phyloP scores from a whole-genome alignment of 1,140 invertebrate genomes.

The Maconellicoccus hirsutus region DNA sequence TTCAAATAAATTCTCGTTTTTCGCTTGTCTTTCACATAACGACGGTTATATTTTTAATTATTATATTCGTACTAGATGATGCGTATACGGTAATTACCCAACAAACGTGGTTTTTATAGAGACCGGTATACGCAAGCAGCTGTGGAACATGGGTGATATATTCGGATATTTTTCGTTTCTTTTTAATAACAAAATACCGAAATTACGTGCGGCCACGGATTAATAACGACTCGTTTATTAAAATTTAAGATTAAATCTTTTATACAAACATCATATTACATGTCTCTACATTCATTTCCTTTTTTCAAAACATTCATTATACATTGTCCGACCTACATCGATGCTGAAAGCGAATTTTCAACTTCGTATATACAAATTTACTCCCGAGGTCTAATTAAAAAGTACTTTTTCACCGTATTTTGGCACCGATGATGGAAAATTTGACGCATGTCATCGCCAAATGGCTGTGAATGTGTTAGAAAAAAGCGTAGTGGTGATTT shows the following conservation, averaged over 20 bases:
- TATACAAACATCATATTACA: constrained; percentile 6
- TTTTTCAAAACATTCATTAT: constrained; percentile 10
- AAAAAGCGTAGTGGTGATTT: neutral
- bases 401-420: neutral
- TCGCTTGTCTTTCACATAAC: neutral
- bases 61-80: constrained; percentile 1
- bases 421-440: neutral
- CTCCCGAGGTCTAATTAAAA: neutral
- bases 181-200: neutral
- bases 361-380: constrained; percentile 1
- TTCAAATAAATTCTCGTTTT: neutral
- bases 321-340: constrained; percentile 7
- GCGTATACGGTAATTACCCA: neutral
- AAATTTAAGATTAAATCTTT: constrained; percentile 1
- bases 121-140: too few relatives aligned
- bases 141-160: too few relatives aligned
- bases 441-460: neutral
- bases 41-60: constrained; percentile 10
- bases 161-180: neutral
- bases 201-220: neutral
- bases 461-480: neutral
- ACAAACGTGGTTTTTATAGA: neutral
- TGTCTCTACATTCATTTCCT: neutral
- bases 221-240: constrained; percentile 9
- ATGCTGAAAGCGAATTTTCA: neutral